Conservation (phyloP, 1,140 invertebrate species). For the Magallana ariakensis region DNA sequence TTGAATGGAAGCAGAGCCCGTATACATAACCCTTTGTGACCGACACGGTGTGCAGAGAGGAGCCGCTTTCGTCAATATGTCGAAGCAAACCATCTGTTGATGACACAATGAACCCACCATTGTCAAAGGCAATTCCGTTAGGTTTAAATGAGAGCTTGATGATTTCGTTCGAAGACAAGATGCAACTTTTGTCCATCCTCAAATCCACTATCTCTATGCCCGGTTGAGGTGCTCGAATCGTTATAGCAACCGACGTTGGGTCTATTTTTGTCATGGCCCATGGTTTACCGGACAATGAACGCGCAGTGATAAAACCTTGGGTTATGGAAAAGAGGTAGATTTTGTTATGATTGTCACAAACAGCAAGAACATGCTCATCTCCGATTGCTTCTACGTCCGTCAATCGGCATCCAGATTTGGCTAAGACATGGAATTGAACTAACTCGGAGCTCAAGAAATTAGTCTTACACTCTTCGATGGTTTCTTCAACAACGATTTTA, state of each 20-base stretch:
- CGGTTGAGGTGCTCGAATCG: neutral
- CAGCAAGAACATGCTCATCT: neutral
- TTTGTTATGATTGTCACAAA: constrained; percentile 12
- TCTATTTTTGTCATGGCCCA: constrained; percentile 3
- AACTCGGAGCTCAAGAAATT: neutral
- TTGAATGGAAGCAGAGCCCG: neutral
- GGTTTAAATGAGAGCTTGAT: constrained; percentile 3
- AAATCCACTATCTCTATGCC: neutral
- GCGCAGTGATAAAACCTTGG: neutral
- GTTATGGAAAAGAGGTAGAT: neutral
- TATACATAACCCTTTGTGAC: neutral
- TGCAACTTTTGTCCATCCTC: neutral
- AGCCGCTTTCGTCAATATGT: neutral
- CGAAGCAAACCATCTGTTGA: neutral
- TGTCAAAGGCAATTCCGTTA: neutral
- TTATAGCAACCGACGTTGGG: neutral
- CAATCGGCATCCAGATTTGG: neutral
- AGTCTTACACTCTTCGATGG: neutral
- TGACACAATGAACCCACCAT: neutral
- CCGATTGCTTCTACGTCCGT: neutral
- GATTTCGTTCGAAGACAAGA: neutral
- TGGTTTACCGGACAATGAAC: neutral
- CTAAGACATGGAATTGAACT: neutral
- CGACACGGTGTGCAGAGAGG: neutral
- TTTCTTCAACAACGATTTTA: neutral